Evolutionary conservation across 2,113 vertebrate species (phyloP).

Genomic region (Copsychus sechellarum): DNA sequence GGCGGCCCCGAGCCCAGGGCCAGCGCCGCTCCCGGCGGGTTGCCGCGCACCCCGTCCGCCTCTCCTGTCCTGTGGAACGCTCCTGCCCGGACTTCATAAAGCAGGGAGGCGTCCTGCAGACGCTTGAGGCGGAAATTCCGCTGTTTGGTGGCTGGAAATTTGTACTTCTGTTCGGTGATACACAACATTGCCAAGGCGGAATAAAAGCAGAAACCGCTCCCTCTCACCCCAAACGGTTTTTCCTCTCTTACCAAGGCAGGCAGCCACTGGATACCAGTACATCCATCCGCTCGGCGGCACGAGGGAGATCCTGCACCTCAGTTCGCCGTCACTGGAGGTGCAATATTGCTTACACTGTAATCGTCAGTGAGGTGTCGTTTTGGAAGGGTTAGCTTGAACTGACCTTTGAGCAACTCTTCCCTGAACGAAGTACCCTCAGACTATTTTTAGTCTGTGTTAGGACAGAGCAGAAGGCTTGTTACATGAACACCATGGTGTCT

Average conservation of each 20-base stretch:
- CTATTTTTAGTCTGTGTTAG: not conserved
- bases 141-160: not conserved
- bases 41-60: rapidly evolving
- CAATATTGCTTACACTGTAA: rapidly evolving
- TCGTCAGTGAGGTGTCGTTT: rapidly evolving
- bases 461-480: not conserved
- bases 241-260: rapidly evolving
- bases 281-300: rapidly evolving
- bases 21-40: rapidly evolving
- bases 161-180: rapidly evolving
- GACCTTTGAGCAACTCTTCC: not conserved
- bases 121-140: not conserved
- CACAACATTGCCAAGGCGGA: not conserved
- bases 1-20: too few species aligned
- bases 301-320: too few species aligned
- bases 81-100: not conserved
- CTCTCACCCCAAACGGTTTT: rapidly evolving
- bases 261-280: rapidly evolving
- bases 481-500: not conserved
- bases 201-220: not conserved
- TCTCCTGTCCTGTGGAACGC: rapidly evolving
- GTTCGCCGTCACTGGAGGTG: too few species aligned
- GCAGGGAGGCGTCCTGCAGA: not conserved
- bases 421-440: not conserved
- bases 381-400: not conserved